Base-by-base conservation (phyloP, 1,140 invertebrate species). In the Lerema accius region DNA sequence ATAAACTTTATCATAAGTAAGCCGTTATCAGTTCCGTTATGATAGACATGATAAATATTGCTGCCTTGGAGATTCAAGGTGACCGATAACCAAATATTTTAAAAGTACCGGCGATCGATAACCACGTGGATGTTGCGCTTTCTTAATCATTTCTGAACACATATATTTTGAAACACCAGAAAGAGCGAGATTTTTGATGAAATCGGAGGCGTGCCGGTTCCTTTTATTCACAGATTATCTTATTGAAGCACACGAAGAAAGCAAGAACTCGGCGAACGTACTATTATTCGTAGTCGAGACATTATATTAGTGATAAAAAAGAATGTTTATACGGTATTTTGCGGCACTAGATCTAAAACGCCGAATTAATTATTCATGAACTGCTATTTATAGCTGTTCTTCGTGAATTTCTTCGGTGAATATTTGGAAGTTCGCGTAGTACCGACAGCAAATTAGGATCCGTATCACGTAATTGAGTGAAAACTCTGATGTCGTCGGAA, bases 301-400 rank as follows among this genome's bases (percentile, higher is more conserved):
- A 23, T 23, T 23, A 5, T 23, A 23, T 23, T 2, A 23, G 5
- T 5, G 5, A 23, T 23, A 5, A 23, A 23, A n/a, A n/a, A n/a
- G n/a, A n/a, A n/a, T n/a, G n/a, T n/a, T n/a, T n/a, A n/a, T n/a
- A n/a, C n/a, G n/a, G n/a, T 23, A 40, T 53, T 53, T 55, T 42
- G 26, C 11, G 19, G 13, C 17, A 55, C 17, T 55, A 9, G 10
- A 55, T 17, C 37, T 26, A 55, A 55, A 40, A 53, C 35, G 37
- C 7, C 13, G 35, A 35, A 26, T 53, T 53, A 53, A 53, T 53
- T 19, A 53, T 53, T 53, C 37, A 53, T 53, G 50, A 53, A 40
- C 14, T 23, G 35, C 35, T 53, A 53, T 53, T 39, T 53, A 16
- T 53, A 19, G 50, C 35, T 32, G 19, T 17, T 42, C 16, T 37